Conservation (phyloP, 2,113 vertebrate genomes). For the Aramus guarauna region DNA sequence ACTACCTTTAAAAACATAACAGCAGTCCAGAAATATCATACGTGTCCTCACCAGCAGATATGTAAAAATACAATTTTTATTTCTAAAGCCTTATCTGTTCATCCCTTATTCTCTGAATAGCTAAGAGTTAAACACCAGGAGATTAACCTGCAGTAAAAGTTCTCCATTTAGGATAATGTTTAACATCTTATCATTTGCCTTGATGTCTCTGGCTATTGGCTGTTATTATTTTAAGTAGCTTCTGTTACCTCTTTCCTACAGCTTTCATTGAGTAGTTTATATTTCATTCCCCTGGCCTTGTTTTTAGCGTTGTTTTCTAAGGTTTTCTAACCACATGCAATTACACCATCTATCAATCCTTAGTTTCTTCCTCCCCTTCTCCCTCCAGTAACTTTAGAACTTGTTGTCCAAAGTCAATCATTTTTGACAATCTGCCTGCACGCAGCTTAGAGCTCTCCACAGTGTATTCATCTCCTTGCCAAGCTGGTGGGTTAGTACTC, state of each 20-base stretch:
- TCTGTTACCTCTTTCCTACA: background rate
- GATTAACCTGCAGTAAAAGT: constrained; percentile 6
- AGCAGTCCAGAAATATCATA: background rate
- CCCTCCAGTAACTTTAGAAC: background rate
- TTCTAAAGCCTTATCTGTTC: background rate
- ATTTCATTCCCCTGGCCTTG: background rate
- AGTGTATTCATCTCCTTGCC: background rate
- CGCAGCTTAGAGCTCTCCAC: background rate
- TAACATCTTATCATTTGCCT: background rate
- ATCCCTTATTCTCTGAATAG: background rate
- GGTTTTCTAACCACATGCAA: background rate
- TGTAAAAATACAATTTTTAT: background rate
- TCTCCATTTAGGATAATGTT: background rate
- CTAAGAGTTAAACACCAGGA: background rate
- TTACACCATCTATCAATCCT: background rate
- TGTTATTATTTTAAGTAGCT: background rate
- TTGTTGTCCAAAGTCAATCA: background rate
- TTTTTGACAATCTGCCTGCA: background rate
- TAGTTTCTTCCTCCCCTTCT: background rate
- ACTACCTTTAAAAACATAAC: background rate
- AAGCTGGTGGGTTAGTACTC: background rate
- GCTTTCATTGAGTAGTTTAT: background rate
- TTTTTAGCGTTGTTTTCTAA: background rate
- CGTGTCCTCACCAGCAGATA: background rate
- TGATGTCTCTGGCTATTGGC: background rate